A percentile compares a stretch with the other conserved stretches of the same genome.
Evolutionary conservation across 2,888 invertebrate genomes (phyloP).

Genomic region (Melanargia galathea): DNA sequence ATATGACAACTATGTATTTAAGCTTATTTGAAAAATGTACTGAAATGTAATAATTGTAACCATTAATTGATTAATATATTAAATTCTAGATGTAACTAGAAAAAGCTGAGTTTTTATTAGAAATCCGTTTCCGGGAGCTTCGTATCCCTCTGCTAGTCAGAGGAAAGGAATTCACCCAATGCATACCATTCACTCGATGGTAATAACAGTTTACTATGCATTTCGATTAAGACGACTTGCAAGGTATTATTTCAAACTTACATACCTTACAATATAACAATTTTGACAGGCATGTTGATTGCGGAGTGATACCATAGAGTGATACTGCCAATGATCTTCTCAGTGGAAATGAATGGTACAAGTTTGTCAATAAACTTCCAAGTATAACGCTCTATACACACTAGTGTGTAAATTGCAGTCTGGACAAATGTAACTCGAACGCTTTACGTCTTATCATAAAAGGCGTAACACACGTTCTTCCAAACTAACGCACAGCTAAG

Average conservation of each 20-base stretch:
- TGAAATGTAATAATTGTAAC: constrained; percentile 38
- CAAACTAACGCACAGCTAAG: constrained; percentile 35
- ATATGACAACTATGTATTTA: constrained; percentile 24
- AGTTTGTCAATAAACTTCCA: not conserved
- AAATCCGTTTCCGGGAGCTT: constrained; percentile 58
- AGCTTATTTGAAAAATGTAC: constrained; percentile 36
- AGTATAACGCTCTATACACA: too few relatives aligned
- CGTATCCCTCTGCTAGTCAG: constrained; percentile 78
- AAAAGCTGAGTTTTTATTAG: constrained; percentile 32
- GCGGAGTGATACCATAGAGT: too few relatives aligned
- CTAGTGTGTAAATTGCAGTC: not conserved
- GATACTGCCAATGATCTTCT: not conserved
- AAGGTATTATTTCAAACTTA: too few relatives aligned
- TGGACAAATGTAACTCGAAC: constrained; percentile 7
- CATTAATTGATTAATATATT: constrained; percentile 30
- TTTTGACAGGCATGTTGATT: too few relatives aligned
- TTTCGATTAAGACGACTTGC: too few relatives aligned
- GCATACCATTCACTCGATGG: constrained; percentile 29
- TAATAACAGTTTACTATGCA: constrained; percentile 27
- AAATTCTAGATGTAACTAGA: constrained; percentile 29
- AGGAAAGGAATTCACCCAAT: constrained; percentile 73
- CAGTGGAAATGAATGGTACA: not conserved
- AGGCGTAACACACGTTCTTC: constrained; percentile 31
- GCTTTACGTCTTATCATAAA: constrained; percentile 26
- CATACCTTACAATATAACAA: too few relatives aligned